Evolutionary conservation across 2,888 invertebrate species (phyloP).

Genomic region (Ptilodon capucinus): DNA sequence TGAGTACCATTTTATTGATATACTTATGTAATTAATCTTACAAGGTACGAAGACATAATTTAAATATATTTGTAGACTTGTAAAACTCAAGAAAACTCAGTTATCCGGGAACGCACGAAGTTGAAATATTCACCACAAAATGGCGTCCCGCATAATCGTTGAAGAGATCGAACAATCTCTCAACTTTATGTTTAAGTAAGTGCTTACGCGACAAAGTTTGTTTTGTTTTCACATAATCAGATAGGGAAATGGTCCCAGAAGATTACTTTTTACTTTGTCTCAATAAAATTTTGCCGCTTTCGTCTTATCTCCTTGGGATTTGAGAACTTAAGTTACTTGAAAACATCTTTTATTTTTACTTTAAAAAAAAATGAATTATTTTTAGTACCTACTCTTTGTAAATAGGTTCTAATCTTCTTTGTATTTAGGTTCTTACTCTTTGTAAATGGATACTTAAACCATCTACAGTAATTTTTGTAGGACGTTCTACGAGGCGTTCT

Average conservation of each 20-base stretch:
- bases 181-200: constrained; percentile 8
- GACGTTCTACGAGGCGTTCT: too few species aligned
- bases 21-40: too few species aligned
- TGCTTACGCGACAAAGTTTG: constrained; percentile 7
- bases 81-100: not conserved
- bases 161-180: constrained; percentile 5
- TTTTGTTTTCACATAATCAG: constrained; percentile 19
- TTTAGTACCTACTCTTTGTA: too few species aligned
- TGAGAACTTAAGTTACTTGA: not conserved
- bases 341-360: not conserved
- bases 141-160: constrained; percentile 9
- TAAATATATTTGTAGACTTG: not conserved
- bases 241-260: constrained; percentile 5
- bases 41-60: too few species aligned
- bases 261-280: constrained; percentile 13
- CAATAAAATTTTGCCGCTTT: constrained; percentile 10
- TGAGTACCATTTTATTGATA: not conserved
- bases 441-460: too few species aligned
- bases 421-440: too few species aligned
- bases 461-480: too few species aligned
- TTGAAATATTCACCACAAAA: constrained; percentile 9
- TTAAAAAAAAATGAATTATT: not conserved
- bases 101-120: not conserved
- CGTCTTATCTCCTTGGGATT: not conserved
- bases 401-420: too few species aligned